Evolutionary conservation across 2,888 invertebrate genomes (phyloP).

Genomic region (Tenthredo distinguenda): DNA sequence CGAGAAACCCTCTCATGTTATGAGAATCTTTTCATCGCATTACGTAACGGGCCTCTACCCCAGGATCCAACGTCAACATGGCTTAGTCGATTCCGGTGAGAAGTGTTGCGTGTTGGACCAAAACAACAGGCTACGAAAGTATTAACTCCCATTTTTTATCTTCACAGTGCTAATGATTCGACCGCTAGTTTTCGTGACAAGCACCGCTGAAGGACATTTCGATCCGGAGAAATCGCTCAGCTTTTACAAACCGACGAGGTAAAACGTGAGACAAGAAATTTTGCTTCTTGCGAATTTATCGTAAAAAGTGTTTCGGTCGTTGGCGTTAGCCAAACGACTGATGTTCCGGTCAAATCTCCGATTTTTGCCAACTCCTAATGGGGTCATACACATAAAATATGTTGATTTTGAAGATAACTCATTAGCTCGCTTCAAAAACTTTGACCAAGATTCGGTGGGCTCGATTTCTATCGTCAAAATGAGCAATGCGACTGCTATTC

Average conservation of each 20-base stretch:
- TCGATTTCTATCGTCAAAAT: not conserved
- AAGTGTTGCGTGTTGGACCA: not conserved
- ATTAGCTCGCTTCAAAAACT: not conserved
- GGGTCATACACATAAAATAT: not conserved
- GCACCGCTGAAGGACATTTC: not conserved
- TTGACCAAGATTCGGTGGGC: not conserved
- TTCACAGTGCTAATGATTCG: not conserved
- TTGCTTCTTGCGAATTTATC: not conserved
- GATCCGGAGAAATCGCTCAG: not conserved
- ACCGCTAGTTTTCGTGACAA: not conserved
- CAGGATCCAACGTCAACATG: not conserved
- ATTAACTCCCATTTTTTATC: not conserved
- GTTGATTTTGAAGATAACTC: not conserved
- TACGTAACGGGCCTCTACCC: slow-evolving; percentile 39
- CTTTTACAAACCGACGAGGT: not conserved
- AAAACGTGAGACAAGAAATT: not conserved
- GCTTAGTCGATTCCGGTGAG: not conserved
- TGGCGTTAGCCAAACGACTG: not conserved
- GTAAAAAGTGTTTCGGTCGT: not conserved
- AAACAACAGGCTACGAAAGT: not conserved
- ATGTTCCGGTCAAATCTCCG: not conserved
- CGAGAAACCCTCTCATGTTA: slow-evolving; percentile 21
- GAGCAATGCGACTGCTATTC: not conserved
- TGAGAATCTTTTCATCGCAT: not conserved
- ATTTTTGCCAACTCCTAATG: not conserved